Base-by-base conservation (phyloP, 2,797 vertebrate genomes). In the Sitta carolinensis region DNA sequence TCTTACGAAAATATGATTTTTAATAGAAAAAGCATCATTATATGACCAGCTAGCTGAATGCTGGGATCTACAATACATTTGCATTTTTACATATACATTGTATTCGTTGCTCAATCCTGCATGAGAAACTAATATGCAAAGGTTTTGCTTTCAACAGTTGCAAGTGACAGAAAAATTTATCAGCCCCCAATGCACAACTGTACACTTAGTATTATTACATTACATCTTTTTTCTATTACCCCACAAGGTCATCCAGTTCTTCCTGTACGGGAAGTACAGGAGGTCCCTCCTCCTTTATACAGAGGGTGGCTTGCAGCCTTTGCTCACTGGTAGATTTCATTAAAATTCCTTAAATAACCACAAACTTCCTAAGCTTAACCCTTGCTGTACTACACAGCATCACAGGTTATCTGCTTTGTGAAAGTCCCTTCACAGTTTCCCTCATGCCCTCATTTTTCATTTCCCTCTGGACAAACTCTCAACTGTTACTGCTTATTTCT, bases 141-240 rank as follows among this genome's bases (percentile, higher is more conserved):
- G 58, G 47, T 40, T 93, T 94, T 87, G 57, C 79, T 94, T 92
- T 95, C 85, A 94, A 84, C 76, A 86, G 50, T 38, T 50, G 22
- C n/a, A 93, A 94, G 76, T 63, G 83, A 86, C 80, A 94, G 54
- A 81, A 95, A 90, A 94, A 94, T 76, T 87, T 81, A 94, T 91
- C 91, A 93, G 83, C 40, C 91, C 63, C 59, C 73, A 86, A 69
- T 40, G 77, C 67, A 90, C 74, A 85, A 89, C 59, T 27, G 51
- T 66, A 91, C 94, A 95, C 93, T 95, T 91, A 95, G 74, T n/a
- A 58, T 95, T 94, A 96, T 96, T 94, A 94, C 87, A 94, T 94
- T 91, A 90, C 73, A 87, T 69, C 91, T 90, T 55, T 86, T 95
- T 95, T 94, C 85, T 93, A 66, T 88, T 88, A 68, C 55, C 87